Evolutionary conservation across 2,888 invertebrate species (phyloP).

Genomic region (Eubasilissa splendida): DNA sequence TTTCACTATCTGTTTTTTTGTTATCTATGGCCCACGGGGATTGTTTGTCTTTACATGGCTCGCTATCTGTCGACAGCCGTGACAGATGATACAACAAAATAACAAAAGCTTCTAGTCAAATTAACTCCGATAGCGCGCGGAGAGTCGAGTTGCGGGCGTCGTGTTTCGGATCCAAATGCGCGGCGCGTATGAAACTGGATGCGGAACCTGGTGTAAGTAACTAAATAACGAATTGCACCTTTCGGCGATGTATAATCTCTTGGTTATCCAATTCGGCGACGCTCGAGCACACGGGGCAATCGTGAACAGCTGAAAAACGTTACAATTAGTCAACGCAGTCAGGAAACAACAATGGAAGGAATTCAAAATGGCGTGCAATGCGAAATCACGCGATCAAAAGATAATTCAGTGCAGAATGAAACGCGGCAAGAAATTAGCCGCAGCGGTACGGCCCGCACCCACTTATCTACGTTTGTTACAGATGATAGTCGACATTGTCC

Average conservation of each 20-base stretch:
- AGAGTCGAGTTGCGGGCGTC: no score
- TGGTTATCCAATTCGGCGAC: no score
- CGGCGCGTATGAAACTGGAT: no score
- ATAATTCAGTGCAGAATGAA: not conserved
- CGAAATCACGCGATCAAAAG: not conserved
- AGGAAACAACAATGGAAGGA: conserved; percentile 1
- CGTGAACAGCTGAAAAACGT: no score
- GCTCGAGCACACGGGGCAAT: no score
- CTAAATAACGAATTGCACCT: no score
- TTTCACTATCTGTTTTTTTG: not conserved
- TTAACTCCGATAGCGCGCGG: not conserved
- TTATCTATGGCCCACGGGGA: not conserved
- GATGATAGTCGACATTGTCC: conserved; percentile 23
- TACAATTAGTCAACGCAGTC: conserved; percentile 3
- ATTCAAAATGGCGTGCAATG: not conserved
- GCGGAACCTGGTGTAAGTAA: no score
- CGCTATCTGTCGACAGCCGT: conserved; percentile 3
- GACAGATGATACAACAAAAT: not conserved
- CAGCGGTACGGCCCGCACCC: not conserved
- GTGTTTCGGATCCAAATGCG: no score
- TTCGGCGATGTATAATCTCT: no score
- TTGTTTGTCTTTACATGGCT: not conserved
- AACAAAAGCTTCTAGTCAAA: not conserved
- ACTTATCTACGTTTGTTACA: not conserved
- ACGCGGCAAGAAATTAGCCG: not conserved